Evolutionary conservation across 2,888 invertebrate species (phyloP).

Genomic region (Clitarchus hookeri): DNA sequence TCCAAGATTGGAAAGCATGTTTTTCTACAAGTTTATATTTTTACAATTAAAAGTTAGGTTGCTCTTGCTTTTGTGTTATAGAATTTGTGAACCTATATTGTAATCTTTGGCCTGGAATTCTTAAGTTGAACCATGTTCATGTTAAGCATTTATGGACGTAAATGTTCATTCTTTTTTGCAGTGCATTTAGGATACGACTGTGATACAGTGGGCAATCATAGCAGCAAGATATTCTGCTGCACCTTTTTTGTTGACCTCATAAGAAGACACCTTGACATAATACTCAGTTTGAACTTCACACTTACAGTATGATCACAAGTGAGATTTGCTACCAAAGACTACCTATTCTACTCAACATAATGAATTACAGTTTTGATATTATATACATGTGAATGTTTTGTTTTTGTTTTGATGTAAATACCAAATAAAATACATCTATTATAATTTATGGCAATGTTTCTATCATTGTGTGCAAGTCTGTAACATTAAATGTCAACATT

Average conservation of each 20-base stretch:
- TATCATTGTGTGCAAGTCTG: too few relatives aligned
- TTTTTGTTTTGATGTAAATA: not conserved
- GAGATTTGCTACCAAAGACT: too few relatives aligned
- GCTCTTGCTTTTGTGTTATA: too few relatives aligned
- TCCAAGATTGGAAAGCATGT: too few relatives aligned
- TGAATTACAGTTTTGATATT: not conserved
- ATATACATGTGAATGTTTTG: not conserved
- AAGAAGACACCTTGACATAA: not conserved
- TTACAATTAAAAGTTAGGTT: too few relatives aligned
- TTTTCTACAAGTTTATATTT: too few relatives aligned
- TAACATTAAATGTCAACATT: too few relatives aligned
- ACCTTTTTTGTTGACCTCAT: not conserved
- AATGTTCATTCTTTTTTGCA: conserved; percentile 54
- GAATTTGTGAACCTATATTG: too few relatives aligned
- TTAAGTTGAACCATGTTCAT: too few relatives aligned
- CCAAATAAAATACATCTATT: too few relatives aligned
- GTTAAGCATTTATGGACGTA: not conserved
- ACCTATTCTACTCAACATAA: not conserved
- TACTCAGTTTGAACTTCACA: not conserved
- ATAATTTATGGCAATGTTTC: too few relatives aligned
- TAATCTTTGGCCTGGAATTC: too few relatives aligned
- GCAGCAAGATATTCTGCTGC: not conserved
- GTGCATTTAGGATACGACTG: conserved; percentile 64
- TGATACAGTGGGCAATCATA: conserved; percentile 49
- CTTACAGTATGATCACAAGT: not conserved